Conservation (phyloP, 1,140 invertebrate species). For the Archivesica marissinica region DNA sequence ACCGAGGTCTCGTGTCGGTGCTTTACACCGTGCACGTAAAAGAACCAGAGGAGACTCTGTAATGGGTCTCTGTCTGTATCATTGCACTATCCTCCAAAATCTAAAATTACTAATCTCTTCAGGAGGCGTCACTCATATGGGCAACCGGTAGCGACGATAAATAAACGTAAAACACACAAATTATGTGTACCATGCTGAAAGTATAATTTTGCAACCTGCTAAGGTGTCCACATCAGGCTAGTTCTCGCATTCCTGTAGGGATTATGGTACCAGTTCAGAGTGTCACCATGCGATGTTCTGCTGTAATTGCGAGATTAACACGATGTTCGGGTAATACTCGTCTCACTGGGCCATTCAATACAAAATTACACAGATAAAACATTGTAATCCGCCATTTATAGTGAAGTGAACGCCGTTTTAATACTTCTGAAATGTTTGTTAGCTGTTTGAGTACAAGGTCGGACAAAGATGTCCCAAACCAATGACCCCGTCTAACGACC, state of each 20-base stretch:
- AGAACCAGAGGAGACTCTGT: no score
- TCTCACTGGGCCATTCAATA: slow-evolving; percentile 16
- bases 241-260: background rate
- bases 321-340: background rate
- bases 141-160: no score
- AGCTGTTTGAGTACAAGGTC: background rate
- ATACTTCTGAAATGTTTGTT: background rate
- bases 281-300: background rate
- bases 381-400: slow-evolving; percentile 30
- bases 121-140: no score
- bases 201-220: background rate
- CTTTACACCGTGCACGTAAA: no score
- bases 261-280: slow-evolving; percentile 17
- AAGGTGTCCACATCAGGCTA: background rate
- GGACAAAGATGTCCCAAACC: background rate
- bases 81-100: no score
- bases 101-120: no score
- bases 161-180: no score
- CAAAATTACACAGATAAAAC: slow-evolving; percentile 42
- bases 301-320: slow-evolving; percentile 10
- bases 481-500: no score
- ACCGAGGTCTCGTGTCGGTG: no score
- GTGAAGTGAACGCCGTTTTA: slow-evolving; percentile 15
- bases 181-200: background rate
- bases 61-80: no score